Percentiles rank a stretch among this genome's conserved stretches.
Conservation (phyloP, 2,888 invertebrate species). For the Volucella zonaria region DNA sequence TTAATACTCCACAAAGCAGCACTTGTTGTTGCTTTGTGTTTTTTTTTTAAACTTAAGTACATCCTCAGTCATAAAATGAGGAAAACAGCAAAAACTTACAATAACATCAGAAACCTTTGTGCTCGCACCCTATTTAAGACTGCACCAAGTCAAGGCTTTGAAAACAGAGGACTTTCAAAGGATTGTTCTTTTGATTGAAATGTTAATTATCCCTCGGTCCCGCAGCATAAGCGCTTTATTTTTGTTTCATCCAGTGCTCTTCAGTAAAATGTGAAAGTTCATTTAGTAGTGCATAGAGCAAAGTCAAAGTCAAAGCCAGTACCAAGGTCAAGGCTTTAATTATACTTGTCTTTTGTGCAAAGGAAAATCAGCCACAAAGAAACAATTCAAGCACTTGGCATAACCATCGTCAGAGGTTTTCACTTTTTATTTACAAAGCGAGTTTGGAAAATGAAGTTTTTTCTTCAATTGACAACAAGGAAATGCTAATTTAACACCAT, state of each 20-base stretch:
- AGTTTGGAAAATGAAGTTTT: not conserved
- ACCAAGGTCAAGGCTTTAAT: constrained; percentile 46
- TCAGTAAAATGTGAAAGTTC: constrained; percentile 43
- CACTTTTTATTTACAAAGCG: constrained; percentile 13
- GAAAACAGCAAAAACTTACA: constrained; percentile 22
- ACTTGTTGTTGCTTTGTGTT: no score
- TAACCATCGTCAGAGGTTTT: constrained; percentile 14
- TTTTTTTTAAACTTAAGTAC: not conserved
- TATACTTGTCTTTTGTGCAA: constrained; percentile 36
- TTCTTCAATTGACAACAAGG: constrained; percentile 17
- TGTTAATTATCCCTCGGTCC: constrained; percentile 72
- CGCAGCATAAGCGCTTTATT: constrained; percentile 51
- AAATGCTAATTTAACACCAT: constrained; percentile 56
- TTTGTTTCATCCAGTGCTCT: constrained; percentile 10
- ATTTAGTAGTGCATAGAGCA: constrained; percentile 30
- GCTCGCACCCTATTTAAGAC: constrained; percentile 21
- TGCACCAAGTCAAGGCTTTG: constrained; percentile 43
- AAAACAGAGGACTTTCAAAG: constrained; percentile 59
- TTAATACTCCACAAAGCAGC: no score
- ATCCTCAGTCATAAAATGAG: not conserved
- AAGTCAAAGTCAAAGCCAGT: constrained; percentile 17
- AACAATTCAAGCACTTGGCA: constrained; percentile 42
- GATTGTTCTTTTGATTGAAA: constrained; percentile 71
- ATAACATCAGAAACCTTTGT: constrained; percentile 33
- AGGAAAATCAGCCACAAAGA: constrained; percentile 40